Base-by-base conservation (phyloP, 2,113 vertebrate species). In the Eretmochelys imbricata region DNA sequence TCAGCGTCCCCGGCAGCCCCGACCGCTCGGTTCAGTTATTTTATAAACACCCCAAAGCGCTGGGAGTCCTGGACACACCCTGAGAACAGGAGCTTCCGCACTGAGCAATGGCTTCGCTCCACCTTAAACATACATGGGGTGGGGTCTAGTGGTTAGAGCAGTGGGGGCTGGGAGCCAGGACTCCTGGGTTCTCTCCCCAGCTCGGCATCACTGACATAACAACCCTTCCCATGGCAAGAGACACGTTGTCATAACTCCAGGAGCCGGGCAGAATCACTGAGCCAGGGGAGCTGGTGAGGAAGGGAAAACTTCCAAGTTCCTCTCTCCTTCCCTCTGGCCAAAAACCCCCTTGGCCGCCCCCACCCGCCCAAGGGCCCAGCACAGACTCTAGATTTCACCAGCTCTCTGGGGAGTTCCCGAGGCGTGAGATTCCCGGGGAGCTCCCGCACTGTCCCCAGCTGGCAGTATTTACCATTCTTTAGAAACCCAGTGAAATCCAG, bases 121-220 rank as follows among this genome's bases (percentile, higher is more conserved):
- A 10, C 17, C 0, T n/a, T n/a, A 69, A n/a, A 69, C 16, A 19
- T 8, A 7, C 3, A n/a, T 17, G 16, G 11, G 1, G 17, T 20
- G 42, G 42, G 42, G 42, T 42, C 42, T 42, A 42, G 42, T 42
- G 35, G 65, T 69, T 20, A n/a, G 14, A 69, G 65, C 35, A n/a
- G 17, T n/a, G 8, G 16, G 29, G 7, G 62, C 31, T n/a, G 35
- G 62, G 17, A 69, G 35, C 16, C 35, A n/a, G 35, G 8, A 10
- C 35, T n/a, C 35, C 35, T 69, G 31, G 2, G 17, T 69, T n/a
- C 17, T 69, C 17, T n/a, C 16, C 16, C 35, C 65, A 69, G 65
- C 65, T 69, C 65, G 19, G 17, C 65, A 69, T n/a, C 35, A 4
- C 5, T 19, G 62, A 20, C 62, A 20, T 35, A n/a, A 19, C 31